phyloP scores from a whole-genome alignment of 2,888 invertebrate genomes.

The Eupithecia abbreviata region DNA sequence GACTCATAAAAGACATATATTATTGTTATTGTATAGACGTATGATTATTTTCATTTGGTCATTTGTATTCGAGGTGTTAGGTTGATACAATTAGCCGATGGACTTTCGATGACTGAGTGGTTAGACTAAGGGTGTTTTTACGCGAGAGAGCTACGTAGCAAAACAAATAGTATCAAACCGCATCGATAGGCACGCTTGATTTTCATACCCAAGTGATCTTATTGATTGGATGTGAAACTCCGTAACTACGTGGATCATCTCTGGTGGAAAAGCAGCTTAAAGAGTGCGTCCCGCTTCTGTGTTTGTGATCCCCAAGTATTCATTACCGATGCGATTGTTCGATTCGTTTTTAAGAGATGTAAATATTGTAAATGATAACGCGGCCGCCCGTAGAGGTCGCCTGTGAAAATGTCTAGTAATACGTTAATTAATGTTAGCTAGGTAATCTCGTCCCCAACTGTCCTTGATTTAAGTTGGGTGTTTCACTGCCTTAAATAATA shows the following conservation, averaged over 20 bases:
- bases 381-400: slow-evolving; percentile 79
- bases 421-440: slow-evolving; percentile 82
- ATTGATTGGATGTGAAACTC: background rate
- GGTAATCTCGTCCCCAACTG: slow-evolving; percentile 83
- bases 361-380: slow-evolving; percentile 82
- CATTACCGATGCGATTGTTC: slow-evolving; percentile 58
- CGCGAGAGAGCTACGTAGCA: background rate
- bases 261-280: background rate
- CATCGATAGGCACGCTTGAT: background rate
- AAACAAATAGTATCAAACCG: background rate
- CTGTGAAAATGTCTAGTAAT: slow-evolving; percentile 81
- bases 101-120: slow-evolving; percentile 81
- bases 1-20: slow-evolving; percentile 71
- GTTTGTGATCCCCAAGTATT: slow-evolving; percentile 62
- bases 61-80: slow-evolving; percentile 77
- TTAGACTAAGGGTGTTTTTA: slow-evolving; percentile 49
- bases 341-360: slow-evolving; percentile 79
- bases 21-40: slow-evolving; percentile 79
- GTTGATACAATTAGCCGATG: slow-evolving; percentile 78
- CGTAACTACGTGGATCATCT: background rate
- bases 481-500: slow-evolving; percentile 83
- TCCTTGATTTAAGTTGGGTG: slow-evolving; percentile 83
- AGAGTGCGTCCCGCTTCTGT: slow-evolving; percentile 74
- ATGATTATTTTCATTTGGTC: slow-evolving; percentile 72
- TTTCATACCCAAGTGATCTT: background rate